Evolutionary conservation across 1,140 invertebrate genomes (phyloP).

Genomic region (Neomicropteryx cornuta): DNA sequence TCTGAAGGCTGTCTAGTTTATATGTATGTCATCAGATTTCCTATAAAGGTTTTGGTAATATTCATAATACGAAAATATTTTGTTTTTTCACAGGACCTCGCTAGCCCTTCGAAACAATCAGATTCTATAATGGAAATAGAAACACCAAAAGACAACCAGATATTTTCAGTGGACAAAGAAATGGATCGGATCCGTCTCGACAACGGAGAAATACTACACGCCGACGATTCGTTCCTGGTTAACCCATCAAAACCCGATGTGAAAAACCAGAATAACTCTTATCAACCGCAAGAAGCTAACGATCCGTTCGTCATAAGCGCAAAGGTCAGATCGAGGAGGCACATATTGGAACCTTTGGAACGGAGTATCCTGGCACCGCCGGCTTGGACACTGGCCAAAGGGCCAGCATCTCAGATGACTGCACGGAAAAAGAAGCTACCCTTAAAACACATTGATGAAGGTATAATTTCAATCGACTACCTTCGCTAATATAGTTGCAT

Average conservation of each 20-base stretch:
- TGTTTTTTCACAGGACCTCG: too few relatives aligned
- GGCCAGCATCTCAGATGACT: background rate
- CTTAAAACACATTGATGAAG: too few relatives aligned
- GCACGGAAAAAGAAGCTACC: background rate
- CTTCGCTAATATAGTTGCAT: too few relatives aligned
- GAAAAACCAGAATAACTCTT: conserved; percentile 11
- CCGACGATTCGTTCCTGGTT: too few relatives aligned
- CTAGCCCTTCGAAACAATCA: too few relatives aligned
- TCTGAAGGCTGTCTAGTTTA: too few relatives aligned
- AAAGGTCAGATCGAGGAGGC: conserved; percentile 26
- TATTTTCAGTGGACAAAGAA: conserved; percentile 7
- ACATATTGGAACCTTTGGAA: conserved; percentile 34
- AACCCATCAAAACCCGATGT: too few relatives aligned
- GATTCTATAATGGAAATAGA: too few relatives aligned
- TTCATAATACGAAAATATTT: too few relatives aligned
- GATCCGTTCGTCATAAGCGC: conserved; percentile 14
- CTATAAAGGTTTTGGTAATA: too few relatives aligned
- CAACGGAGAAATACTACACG: conserved; percentile 15
- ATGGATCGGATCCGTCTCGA: conserved; percentile 1
- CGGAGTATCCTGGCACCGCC: conserved; percentile 24
- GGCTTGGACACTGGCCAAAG: conserved; percentile 34
- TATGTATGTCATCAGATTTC: too few relatives aligned
- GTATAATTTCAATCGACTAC: too few relatives aligned
- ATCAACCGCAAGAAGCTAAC: conserved; percentile 10
- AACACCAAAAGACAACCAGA: conserved; percentile 12